Evolutionary conservation across 2,888 invertebrate species (phyloP), one percentile per base, ranked within the genome.

Genomic region (Eumerus sabulonum): DNA sequence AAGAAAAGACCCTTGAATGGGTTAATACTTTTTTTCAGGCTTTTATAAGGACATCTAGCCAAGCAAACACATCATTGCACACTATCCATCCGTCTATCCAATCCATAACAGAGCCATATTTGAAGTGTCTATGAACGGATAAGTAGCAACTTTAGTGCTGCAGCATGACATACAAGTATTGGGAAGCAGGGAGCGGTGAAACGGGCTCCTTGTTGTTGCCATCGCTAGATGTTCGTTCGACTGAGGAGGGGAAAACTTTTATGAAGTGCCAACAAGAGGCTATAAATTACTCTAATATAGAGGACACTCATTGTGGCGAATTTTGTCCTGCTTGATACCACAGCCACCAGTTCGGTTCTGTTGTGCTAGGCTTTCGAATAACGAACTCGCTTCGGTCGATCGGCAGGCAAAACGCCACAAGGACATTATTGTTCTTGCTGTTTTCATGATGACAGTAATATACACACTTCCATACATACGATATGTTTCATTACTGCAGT

Each of bases 201-300:
- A 70, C 79, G 73, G 63, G 73, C 68, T n/a, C n/a, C n/a, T 63
- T 74, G 77, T 67, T 71, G 50, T 48, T 48, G 50, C 63, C 56
- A 38, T 48, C 45, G 54, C 7, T 27, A 27, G 27, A n/a, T n/a
- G n/a, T 63, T 19, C 57, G 48, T 56, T 60, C 60, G 59, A 74
- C 79, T 70, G 59, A 79, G 74, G 79, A 74, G 79, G 74, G n/a
- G 54, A 74, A 74, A 27, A 79, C 79, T 79, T 79, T 79, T 79
- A 79, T 79, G 74, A 79, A 79, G 79, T 79, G 79, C 74, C 79
- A 79, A 79, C 79, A 74, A 79, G 79, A 74, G 74, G 74, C 79
- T 70, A 79, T 79, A 79, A 79, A 79, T 79, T 79, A 79, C 79
- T 79, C 74, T 79, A 74, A 79, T 74, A 79, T 74, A 74, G 74